Base-by-base conservation (phyloP, 2,888 invertebrate genomes). In the Mystacides longicornis region DNA sequence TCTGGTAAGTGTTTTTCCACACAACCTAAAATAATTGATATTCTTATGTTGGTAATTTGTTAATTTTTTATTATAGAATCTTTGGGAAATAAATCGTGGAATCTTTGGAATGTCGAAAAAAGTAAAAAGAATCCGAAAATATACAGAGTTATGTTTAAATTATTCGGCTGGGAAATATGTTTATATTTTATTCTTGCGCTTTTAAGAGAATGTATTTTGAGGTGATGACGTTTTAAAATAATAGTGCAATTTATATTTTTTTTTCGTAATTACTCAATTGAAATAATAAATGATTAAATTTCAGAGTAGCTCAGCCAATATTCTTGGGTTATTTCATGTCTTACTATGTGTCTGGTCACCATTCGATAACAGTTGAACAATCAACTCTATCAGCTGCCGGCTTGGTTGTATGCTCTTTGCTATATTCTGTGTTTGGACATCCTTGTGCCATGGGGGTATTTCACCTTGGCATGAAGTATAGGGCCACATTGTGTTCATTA, bases 401-500 rank as follows among this genome's bases (percentile, higher is more conserved):
- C 4, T 18, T 62, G n/a, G 49, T 58, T 3, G 14, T 50, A 11
- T 49, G 51, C 47, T 56, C 56, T 19, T 9, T 57, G 9, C 16
- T 57, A 2, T 42, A 48, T 31, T 51, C 57, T 18, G 9, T 58
- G 5, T 11, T 58, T 23, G 23, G 37, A 14, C 62, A 62, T 55
- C 50, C 52, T 2, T 53, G 46, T 23, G 49, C 50, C 20, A 52
- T 85, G 61, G 73, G 75, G 23, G 77, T 79, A 64, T 73, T 76
- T 61, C 79, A 85, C 62, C 76, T 89, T 47, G 91, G 92, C 51
- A 87, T 89, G 88, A 74, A 84, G 67, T 76, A 88, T 54, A 73
- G 91, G 64, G 79, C 90, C 52, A 89, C 89, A 0, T 80, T 84
- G 63, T 89, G 89, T 66, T 86, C 89, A 0, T 68, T 93, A n/a